A percentile compares a stretch with the other conserved stretches of the same genome.
Conservation (phyloP, 2,797 vertebrate genomes). For the Acrossocheilus fasciatus region DNA sequence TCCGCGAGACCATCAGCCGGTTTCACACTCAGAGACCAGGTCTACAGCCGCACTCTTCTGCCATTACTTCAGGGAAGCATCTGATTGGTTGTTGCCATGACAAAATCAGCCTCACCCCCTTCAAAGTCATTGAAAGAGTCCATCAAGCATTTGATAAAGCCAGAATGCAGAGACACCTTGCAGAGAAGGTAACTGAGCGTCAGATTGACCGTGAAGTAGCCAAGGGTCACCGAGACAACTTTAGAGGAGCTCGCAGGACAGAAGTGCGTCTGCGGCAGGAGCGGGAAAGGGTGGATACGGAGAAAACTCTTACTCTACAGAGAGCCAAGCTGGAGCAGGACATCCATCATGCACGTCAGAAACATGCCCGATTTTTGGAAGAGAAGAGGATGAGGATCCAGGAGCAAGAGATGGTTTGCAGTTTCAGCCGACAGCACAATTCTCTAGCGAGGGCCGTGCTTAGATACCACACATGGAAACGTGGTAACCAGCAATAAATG, state of each 20-base stretch:
- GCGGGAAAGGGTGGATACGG: constrained; percentile 55
- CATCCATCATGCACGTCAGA: constrained; percentile 62
- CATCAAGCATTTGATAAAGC: constrained; percentile 55
- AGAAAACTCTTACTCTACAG: constrained; percentile 51
- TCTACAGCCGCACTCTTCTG: neutral
- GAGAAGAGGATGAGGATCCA: constrained; percentile 59
- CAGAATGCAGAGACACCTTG: constrained; percentile 43
- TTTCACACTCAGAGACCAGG: constrained; percentile 47
- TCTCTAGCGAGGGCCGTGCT: constrained; percentile 63
- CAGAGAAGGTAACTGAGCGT: constrained; percentile 28
- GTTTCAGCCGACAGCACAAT: constrained; percentile 62
- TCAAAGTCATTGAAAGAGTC: constrained; percentile 67
- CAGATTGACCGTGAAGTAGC: constrained; percentile 41
- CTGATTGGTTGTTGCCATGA: constrained; percentile 40
- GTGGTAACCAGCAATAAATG: constrained; percentile 56
- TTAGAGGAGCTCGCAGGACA: constrained; percentile 47
- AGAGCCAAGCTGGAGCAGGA: constrained; percentile 54
- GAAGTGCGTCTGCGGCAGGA: constrained; percentile 32
- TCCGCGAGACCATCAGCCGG: constrained; percentile 47
- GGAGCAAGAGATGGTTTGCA: constrained; percentile 62
- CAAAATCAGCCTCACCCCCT: constrained; percentile 57
- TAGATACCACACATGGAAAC: constrained; percentile 58
- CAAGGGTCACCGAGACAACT: constrained; percentile 21
- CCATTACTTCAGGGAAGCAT: constrained; percentile 43
- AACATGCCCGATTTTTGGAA: constrained; percentile 62